Base-by-base conservation (phyloP, 2,888 invertebrate species). In the Prosopocoilus inquinatus region DNA sequence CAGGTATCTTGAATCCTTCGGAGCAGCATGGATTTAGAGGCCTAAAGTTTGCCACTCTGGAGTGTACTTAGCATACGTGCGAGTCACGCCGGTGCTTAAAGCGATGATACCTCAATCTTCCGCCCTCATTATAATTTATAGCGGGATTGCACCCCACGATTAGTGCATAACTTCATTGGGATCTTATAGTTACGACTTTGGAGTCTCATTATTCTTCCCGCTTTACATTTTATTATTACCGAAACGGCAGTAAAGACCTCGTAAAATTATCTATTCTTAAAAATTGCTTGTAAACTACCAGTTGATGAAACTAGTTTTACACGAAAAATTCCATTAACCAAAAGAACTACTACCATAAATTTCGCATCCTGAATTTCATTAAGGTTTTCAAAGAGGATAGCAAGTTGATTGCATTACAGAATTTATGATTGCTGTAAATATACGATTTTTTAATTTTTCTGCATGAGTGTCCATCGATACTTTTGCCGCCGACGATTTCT, bases 31-130 rank as follows among this genome's bases (percentile, higher is more conserved):
- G 61, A 62, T 63, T 64, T 66, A 64, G 57, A 64, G 65, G 64
- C 64, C 64, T 63, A 65, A 66, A 66, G 64, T 66, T 66, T 58
- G 55, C 58, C 58, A 62, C 66, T 63, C 63, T 33, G 39, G 66
- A 64, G 64, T 60, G 63, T 66, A 66, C 64, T 65, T 66, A 65
- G 64, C 66, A 65, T 66, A 66, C 66, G 66, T 66, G 64, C 56
- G 62, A 64, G 60, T 62, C 64, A 60, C 63, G 49, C 48, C 52
- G 60, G 57, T 63, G 63, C 64, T 63, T 55, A 58, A 46, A 46
- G 62, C 60, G 59, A 62, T 60, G 63, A 61, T 62, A 62, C 60
- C 60, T 63, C 62, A 53, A 53, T 53, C 53, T 53, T 48, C 47
- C 53, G 44, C 47, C 47, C 47, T 53, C 53, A 47, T 53, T 53